Base-by-base conservation (phyloP, 2,797 vertebrate species). In the Astyanax mexicanus region DNA sequence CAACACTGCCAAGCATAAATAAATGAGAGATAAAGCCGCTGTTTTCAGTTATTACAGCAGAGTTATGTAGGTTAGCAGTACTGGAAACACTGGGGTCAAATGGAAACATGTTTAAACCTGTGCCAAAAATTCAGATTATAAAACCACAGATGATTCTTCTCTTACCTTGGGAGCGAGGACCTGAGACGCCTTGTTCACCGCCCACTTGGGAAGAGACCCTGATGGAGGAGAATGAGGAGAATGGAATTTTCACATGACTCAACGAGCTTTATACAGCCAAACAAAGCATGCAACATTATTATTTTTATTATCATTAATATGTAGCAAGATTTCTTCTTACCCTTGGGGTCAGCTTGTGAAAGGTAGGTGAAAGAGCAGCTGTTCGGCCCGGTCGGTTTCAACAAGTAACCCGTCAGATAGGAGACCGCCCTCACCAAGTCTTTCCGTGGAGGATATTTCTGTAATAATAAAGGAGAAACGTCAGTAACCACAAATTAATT, bases 301-400 rank as follows among this genome's bases (percentile, higher is more conserved):
- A n/a, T n/a, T n/a, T n/a, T n/a, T n/a, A n/a, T n/a, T n/a, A n/a
- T n/a, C n/a, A n/a, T n/a, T n/a, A n/a, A n/a, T n/a, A n/a, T n/a
- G n/a, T n/a, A n/a, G 9, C 1, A 5, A 47, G 35, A 0, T 10
- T 4, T 17, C 11, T 35, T 40, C 72, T 64, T 71, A 95, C 95
- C 95, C 93, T 89, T 95, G 29, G 94, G 95, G 81, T 96, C 95
- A 7, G 94, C 92, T 81, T 95, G 94, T 4, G 94, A 94, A 51
- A 96, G 91, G 81, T 95, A 96, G 0, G 84, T 92, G 80, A 96
- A 93, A 27, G 17, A 76, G 23, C 94, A 96, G 82, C 93, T 94
- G 11, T 88, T 92, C 19, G 91, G 90, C 27, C 94, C 94, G 0
- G 86, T 92, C 35, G 91, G 35, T 61, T 91, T 89, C 78, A 96